Evolutionary conservation across 2,888 invertebrate genomes (phyloP).

Genomic region (Coenonympha arcania): DNA sequence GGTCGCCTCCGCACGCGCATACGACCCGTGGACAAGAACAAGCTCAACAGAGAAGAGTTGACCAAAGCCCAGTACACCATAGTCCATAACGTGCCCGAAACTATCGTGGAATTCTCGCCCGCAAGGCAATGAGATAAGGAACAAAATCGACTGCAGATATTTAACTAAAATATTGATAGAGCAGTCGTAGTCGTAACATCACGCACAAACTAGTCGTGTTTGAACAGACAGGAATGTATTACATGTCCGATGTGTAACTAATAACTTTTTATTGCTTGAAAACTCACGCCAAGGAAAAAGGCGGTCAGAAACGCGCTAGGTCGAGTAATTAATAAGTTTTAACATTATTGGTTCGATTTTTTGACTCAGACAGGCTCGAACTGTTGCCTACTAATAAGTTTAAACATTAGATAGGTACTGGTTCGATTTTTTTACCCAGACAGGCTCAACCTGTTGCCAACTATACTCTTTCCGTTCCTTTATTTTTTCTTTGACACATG

Average conservation of each 20-base stretch:
- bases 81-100: constrained; percentile 42
- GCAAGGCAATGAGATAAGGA: constrained; percentile 24
- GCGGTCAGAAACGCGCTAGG: too few relatives aligned
- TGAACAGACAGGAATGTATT: constrained; percentile 9
- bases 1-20: constrained; percentile 61
- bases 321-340: too few relatives aligned
- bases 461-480: too few relatives aligned
- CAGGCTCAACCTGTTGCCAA: too few relatives aligned
- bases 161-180: not conserved
- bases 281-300: too few relatives aligned
- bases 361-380: too few relatives aligned
- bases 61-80: constrained; percentile 57
- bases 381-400: too few relatives aligned
- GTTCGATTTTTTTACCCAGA: too few relatives aligned
- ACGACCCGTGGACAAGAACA: constrained; percentile 48
- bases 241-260: not conserved
- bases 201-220: constrained; percentile 16
- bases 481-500: too few relatives aligned
- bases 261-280: constrained; percentile 6
- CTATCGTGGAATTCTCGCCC: constrained; percentile 48
- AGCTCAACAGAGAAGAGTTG: constrained; percentile 54
- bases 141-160: constrained; percentile 2
- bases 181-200: constrained; percentile 11
- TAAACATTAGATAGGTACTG: too few relatives aligned
- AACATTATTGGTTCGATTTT: too few relatives aligned